phyloP scores from a whole-genome alignment of 2,888 invertebrate genomes.

The Orthosia gothica region DNA sequence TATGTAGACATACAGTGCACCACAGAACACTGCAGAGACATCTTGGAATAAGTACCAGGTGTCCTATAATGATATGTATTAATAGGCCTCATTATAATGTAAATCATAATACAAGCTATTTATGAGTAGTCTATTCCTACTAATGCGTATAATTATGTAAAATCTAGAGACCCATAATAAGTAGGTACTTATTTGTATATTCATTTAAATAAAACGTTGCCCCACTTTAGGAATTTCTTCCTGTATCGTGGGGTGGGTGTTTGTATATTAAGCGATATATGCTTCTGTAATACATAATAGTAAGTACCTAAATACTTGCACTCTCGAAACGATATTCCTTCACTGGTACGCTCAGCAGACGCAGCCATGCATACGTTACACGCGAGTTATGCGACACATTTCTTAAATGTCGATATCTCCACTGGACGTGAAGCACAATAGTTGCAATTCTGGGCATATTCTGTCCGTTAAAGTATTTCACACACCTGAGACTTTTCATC shows the following conservation, averaged over 20 bases:
- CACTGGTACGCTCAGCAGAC: background rate
- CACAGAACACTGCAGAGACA: background rate
- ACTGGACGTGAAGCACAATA: too few species aligned
- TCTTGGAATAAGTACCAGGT: background rate
- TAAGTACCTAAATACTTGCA: background rate
- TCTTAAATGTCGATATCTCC: background rate
- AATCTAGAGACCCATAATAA: too few species aligned
- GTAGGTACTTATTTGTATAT: background rate
- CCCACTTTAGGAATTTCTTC: too few species aligned
- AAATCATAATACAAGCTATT: background rate
- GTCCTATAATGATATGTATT: background rate
- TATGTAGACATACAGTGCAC: background rate
- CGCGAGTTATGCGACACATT: background rate
- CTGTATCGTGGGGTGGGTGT: too few species aligned
- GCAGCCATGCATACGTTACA: background rate
- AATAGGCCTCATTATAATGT: background rate
- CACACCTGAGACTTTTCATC: background rate
- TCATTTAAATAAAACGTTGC: too few species aligned
- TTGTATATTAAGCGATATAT: background rate
- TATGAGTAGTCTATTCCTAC: too few species aligned
- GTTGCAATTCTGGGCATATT: background rate
- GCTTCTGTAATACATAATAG: background rate
- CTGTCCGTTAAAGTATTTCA: background rate
- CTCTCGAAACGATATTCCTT: background rate
- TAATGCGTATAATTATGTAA: too few species aligned